Evolutionary conservation across 2,113 vertebrate species (phyloP).

Genomic region (Serinus canaria): DNA sequence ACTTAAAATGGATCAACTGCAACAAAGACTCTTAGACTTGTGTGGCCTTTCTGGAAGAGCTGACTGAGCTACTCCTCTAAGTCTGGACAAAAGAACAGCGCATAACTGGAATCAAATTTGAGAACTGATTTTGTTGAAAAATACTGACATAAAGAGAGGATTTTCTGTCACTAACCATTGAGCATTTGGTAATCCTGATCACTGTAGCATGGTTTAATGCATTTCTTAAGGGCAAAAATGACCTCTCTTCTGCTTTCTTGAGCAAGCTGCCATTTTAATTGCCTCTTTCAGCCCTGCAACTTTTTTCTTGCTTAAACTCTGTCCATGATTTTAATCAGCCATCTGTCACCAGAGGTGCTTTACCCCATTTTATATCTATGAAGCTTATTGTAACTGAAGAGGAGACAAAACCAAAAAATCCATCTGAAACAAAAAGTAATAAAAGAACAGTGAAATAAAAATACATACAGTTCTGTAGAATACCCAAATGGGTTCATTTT

Average conservation of each 20-base stretch:
- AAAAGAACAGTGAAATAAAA: background rate
- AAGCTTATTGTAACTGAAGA: constrained; percentile 7
- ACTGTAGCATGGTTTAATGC: constrained; percentile 41
- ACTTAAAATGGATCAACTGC: background rate
- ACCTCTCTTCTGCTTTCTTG: constrained; percentile 60
- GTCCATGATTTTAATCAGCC: constrained; percentile 47
- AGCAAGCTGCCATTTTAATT: constrained; percentile 59
- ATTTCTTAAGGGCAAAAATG: constrained; percentile 54
- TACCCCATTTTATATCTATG: background rate
- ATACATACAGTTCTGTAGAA: background rate
- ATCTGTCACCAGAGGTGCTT: constrained; percentile 60
- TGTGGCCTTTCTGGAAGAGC: background rate
- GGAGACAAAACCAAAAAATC: background rate
- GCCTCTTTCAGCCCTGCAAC: constrained; percentile 31
- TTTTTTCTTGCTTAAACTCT: constrained; percentile 48
- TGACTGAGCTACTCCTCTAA: background rate
- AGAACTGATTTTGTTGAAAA: constrained; percentile 14
- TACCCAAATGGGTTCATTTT: background rate
- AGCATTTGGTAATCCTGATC: constrained; percentile 50
- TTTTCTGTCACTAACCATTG: constrained; percentile 20
- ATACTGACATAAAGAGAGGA: background rate
- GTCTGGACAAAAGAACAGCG: background rate
- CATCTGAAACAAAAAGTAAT: background rate
- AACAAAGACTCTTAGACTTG: background rate
- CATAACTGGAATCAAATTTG: background rate